Evolutionary conservation across 2,888 invertebrate genomes (phyloP).

Genomic region (Machimus rusticus): DNA sequence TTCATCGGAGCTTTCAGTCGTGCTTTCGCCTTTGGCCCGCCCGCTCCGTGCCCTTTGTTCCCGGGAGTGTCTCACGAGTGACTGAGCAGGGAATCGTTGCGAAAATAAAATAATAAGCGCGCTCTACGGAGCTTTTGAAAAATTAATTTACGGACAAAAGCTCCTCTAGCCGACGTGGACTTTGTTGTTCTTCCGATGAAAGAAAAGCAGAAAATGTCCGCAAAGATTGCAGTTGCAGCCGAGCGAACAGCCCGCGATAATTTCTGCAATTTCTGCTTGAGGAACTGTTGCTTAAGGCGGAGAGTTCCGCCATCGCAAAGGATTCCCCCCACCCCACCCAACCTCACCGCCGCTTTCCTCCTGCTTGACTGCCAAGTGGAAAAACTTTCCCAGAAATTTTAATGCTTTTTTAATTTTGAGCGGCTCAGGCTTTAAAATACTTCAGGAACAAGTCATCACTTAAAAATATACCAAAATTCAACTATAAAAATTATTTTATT

Average conservation of each 20-base stretch:
- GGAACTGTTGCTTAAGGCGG: constrained; percentile 18
- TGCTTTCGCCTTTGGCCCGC: constrained; percentile 22
- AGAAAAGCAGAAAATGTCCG: constrained; percentile 29
- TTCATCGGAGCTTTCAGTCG: constrained; percentile 38
- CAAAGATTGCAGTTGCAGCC: constrained; percentile 16
- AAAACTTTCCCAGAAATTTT: background rate
- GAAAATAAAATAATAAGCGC: constrained; percentile 23
- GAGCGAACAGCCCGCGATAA: background rate
- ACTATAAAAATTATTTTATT: background rate
- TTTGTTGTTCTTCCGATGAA: constrained; percentile 10
- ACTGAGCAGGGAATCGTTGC: constrained; percentile 35
- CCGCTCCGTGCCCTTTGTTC: background rate
- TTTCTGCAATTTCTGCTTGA: constrained; percentile 32
- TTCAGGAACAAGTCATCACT: background rate
- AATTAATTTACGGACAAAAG: constrained; percentile 38
- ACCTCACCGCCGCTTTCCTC: background rate
- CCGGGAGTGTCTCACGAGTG: constrained; percentile 31
- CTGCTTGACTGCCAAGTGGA: background rate
- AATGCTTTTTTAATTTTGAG: background rate
- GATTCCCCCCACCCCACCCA: no score
- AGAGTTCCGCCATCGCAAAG: background rate
- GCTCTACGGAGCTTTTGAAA: constrained; percentile 8
- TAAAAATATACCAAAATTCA: background rate
- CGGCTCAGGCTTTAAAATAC: background rate
- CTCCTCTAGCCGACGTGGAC: constrained; percentile 7